phyloP scores from a whole-genome alignment of 2,888 invertebrate genomes.

The Subacronicta megacephala region DNA sequence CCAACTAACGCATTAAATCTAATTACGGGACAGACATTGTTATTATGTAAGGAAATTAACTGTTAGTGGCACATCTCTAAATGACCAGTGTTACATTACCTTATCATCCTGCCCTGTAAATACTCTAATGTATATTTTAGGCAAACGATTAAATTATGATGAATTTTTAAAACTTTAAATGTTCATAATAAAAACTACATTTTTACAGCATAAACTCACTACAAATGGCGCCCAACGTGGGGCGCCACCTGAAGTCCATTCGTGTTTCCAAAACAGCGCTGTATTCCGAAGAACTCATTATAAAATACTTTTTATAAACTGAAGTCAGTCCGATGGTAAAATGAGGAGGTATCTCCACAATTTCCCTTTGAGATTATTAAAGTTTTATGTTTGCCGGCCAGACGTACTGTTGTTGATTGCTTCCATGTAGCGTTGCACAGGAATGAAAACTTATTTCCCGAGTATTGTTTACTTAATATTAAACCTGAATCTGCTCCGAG shows the following conservation, averaged over 20 bases:
- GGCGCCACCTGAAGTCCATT: background rate
- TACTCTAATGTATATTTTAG: too few relatives aligned
- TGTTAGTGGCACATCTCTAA: slow-evolving; percentile 13
- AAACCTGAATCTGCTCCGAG: slow-evolving; percentile 21
- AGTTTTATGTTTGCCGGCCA: slow-evolving; percentile 48
- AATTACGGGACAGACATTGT: slow-evolving; percentile 28
- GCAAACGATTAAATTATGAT: too few relatives aligned
- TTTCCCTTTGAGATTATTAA: slow-evolving; percentile 55
- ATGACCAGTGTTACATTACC: slow-evolving; percentile 15
- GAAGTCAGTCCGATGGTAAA: slow-evolving; percentile 18
- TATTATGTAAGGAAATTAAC: slow-evolving; percentile 46
- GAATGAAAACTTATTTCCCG: slow-evolving; percentile 44
- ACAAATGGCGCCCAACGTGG: background rate
- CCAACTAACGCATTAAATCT: slow-evolving; percentile 32
- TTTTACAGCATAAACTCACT: too few relatives aligned
- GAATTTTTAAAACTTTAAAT: too few relatives aligned
- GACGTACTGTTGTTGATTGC: slow-evolving; percentile 50
- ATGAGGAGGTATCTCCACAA: slow-evolving; percentile 18
- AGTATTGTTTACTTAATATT: slow-evolving; percentile 51
- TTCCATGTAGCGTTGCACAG: slow-evolving; percentile 42
- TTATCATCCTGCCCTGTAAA: background rate
- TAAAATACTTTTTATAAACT: slow-evolving; percentile 3
- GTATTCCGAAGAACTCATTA: background rate
- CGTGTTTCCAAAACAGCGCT: background rate
- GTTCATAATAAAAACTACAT: too few relatives aligned